A percentile compares a stretch with the other conserved stretches of the same genome.
These are phyloP conservation scores for Adelosebastes latens DNA, from an alignment of 2,797 vertebrate species.

Conservation along the genomic window DNA sequence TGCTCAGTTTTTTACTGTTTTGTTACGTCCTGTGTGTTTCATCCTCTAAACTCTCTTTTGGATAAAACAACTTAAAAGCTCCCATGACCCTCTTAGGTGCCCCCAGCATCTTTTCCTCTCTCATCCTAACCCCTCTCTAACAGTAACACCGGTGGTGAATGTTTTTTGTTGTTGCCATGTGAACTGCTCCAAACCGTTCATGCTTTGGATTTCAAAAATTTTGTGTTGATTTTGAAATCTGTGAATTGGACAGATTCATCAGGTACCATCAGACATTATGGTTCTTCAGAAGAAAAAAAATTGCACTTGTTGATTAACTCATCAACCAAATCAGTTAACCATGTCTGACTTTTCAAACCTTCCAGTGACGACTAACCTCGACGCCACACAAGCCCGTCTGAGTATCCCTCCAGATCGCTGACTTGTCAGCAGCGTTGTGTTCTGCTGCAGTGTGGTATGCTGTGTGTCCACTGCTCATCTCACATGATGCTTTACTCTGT, in stretches of 20 bases:
- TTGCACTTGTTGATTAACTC: conserved; percentile 43
- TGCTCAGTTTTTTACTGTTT: conserved; percentile 24
- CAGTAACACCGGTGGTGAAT: conserved; percentile 36
- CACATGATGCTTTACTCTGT: conserved; percentile 82
- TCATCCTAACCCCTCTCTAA: conserved; percentile 39
- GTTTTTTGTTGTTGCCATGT: conserved; percentile 63
- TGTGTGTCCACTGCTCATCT: conserved; percentile 65
- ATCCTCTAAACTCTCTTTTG: conserved; percentile 21
- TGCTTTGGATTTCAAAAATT: conserved; percentile 44
- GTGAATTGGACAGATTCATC: conserved; percentile 27
- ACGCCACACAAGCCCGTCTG: conserved; percentile 42
- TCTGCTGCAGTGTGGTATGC: conserved; percentile 36
- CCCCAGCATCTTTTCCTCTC: conserved; percentile 20
- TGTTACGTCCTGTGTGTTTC: conserved; percentile 30
- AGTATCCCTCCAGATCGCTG: not conserved
- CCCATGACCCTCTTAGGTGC: conserved; percentile 30
- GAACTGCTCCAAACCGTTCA: conserved; percentile 40
- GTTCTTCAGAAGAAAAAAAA: conserved; percentile 5
- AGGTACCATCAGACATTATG: conserved; percentile 34
- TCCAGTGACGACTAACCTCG: conserved; percentile 54
- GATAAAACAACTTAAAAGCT: conserved; percentile 52
- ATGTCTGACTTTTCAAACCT: conserved; percentile 47
- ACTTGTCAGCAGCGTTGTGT: conserved; percentile 46
- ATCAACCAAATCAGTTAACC: conserved; percentile 39
- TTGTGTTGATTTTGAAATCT: conserved; percentile 26